These are phyloP conservation scores for Temnopleurus reevesii DNA, from an alignment of 53 echinoderm and acorn worm genomes.

Conservation along the genomic window DNA sequence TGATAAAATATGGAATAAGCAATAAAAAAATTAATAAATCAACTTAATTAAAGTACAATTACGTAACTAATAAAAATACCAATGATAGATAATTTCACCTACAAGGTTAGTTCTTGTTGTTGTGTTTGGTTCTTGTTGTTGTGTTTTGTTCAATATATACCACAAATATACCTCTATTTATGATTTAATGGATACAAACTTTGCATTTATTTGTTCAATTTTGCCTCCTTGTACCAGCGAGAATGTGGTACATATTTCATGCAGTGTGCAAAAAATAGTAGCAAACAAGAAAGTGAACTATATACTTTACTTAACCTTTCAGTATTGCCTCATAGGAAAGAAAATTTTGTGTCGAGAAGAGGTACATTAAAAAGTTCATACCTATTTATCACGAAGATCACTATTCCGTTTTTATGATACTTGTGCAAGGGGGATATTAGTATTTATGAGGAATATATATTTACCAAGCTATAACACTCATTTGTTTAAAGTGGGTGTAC, in stretches of 20 bases:
- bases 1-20: too few relatives aligned
- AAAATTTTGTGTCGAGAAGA: too few relatives aligned
- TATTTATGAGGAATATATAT: background rate
- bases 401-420: background rate
- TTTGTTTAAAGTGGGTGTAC: constrained; percentile 10
- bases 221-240: background rate
- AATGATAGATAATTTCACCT: too few relatives aligned
- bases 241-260: background rate
- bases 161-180: background rate
- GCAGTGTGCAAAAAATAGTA: background rate
- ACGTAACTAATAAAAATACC: too few relatives aligned
- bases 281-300: background rate
- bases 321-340: background rate
- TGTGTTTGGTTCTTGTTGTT: too few relatives aligned
- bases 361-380: too few relatives aligned
- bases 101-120: too few relatives aligned
- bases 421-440: constrained; percentile 24
- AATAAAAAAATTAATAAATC: too few relatives aligned
- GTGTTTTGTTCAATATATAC: too few relatives aligned
- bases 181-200: constrained; percentile 3
- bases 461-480: background rate
- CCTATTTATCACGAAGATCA: too few relatives aligned
- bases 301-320: constrained; percentile 7
- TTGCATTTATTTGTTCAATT: background rate
- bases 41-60: too few relatives aligned